These are phyloP conservation scores for Lepilemur septentrionalis DNA, from an alignment of 2,797 vertebrate species.

Conservation along the genomic window DNA sequence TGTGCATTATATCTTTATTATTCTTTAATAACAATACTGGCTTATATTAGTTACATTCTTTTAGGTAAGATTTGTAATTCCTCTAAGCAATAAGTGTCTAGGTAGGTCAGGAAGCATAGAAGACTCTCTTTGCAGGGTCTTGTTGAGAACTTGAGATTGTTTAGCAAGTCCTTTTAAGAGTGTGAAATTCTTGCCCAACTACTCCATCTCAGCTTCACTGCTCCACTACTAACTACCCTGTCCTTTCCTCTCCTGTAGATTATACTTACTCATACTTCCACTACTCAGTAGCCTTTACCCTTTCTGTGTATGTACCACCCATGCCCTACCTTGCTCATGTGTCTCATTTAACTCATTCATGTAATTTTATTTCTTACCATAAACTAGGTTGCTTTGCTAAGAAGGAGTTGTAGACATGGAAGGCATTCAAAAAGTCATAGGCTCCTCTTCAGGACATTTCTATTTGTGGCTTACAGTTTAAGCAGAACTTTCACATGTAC, in stretches of 20 bases:
- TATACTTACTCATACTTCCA: background rate
- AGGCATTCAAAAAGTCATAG: background rate
- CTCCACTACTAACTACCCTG: background rate
- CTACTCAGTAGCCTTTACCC: background rate
- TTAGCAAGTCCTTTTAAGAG: background rate
- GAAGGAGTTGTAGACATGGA: background rate
- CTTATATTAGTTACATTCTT: background rate
- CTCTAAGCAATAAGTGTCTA: background rate
- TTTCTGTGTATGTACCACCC: background rate
- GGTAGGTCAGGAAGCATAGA: background rate
- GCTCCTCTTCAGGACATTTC: background rate
- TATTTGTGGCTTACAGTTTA: background rate
- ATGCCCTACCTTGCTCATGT: background rate
- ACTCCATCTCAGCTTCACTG: background rate
- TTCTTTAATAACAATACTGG: background rate
- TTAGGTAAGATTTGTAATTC: background rate
- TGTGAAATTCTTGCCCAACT: background rate
- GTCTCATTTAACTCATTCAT: background rate
- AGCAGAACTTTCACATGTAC: background rate
- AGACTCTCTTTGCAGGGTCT: background rate
- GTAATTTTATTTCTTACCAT: background rate
- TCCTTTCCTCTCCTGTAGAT: background rate
- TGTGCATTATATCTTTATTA: background rate
- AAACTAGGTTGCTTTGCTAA: background rate
- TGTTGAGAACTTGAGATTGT: background rate